Conservation (phyloP, 2,888 invertebrate genomes). For the Nomada lathburiana region DNA sequence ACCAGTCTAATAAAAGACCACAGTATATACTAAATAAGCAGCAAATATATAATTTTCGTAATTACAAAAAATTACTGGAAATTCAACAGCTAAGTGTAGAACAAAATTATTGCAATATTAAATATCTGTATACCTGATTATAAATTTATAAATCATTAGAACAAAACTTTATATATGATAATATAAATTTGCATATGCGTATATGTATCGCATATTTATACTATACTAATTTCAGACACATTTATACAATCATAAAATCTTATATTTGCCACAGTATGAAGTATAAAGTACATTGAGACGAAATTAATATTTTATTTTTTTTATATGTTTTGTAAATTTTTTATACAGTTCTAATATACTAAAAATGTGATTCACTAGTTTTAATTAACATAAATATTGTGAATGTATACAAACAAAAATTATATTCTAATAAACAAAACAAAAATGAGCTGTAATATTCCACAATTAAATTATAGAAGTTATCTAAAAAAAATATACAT, state of each 20-base stretch:
- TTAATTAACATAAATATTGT: not conserved
- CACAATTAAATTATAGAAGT: not conserved
- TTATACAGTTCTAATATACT: not conserved
- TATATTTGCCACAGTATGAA: constrained; percentile 5
- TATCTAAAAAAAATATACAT: not conserved
- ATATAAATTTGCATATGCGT: not conserved
- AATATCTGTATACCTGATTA: not conserved
- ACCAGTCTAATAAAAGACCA: not conserved
- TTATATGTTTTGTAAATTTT: constrained; percentile 1
- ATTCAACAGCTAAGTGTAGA: not conserved
- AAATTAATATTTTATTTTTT: constrained; percentile 13
- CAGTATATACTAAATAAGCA: not conserved
- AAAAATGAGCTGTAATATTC: not conserved
- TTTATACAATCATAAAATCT: constrained; percentile 39
- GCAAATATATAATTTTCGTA: not conserved
- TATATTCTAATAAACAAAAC: not conserved
- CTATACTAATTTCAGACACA: constrained; percentile 20
- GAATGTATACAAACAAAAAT: not conserved
- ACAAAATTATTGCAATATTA: not conserved
- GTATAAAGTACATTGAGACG: constrained; percentile 3
- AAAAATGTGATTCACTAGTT: not conserved
- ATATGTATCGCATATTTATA: not conserved
- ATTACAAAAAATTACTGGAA: not conserved
- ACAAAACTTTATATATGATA: constrained; percentile 4
- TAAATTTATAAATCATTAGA: constrained; percentile 1